A percentile compares a stretch with the other conserved stretches of the same genome.
Conservation (phyloP, 2,797 vertebrate species). For the Ispidina lecontei region DNA sequence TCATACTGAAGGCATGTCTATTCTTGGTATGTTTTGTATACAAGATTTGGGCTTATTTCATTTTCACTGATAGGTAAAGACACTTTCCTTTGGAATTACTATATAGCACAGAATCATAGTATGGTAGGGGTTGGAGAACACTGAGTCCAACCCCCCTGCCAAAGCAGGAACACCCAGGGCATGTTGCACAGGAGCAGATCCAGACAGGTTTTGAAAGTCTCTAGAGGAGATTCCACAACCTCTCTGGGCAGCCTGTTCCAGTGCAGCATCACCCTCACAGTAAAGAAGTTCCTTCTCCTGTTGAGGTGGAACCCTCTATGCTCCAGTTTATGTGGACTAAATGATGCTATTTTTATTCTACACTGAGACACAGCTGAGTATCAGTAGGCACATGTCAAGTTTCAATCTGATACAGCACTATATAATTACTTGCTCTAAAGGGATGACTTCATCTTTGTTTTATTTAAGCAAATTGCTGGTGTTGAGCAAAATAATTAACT, state of each 20-base stretch:
- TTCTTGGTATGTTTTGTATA: background rate
- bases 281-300: too few species aligned
- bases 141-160: too few species aligned
- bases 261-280: too few species aligned
- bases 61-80: background rate
- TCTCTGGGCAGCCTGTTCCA: too few species aligned
- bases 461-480: background rate
- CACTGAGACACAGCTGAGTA: background rate
- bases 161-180: too few species aligned
- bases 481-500: background rate
- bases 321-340: background rate
- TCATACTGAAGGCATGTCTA: background rate
- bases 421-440: background rate
- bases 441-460: background rate
- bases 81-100: background rate
- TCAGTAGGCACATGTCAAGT: background rate
- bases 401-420: background rate
- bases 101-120: too few species aligned
- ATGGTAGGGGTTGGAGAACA: too few species aligned
- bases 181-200: too few species aligned
- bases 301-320: too few species aligned
- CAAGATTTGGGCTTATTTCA: background rate
- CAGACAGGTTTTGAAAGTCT: too few species aligned
- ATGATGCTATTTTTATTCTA: background rate
- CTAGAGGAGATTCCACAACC: too few species aligned